Base-by-base conservation (phyloP, 2,797 vertebrate species). In the Ptychobarbus kaznakovi region DNA sequence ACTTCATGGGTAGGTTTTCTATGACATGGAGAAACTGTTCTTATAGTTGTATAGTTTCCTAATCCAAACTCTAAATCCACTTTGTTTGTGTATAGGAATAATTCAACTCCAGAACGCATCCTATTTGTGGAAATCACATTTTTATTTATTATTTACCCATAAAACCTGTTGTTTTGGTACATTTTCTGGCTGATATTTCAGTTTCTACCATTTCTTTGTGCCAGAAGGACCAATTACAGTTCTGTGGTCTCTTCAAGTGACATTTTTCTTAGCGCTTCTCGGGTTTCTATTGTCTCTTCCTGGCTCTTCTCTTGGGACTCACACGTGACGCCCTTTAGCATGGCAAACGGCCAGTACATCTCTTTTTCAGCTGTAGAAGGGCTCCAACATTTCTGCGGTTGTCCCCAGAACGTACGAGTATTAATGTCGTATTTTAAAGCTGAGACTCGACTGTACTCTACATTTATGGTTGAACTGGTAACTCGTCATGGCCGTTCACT, bases 281-380 rank as follows among this genome's bases (percentile, higher is more conserved):
- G 0, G 76, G 53, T 85, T 80, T 73, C 83, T 25, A 79, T 85
- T 85, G 83, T 85, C 76, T 85, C 40, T 42, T 11, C 38, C 42
- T 73, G 53, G 53, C 83, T 46, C 53, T 85, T 40, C 83, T 85
- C 83, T 73, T 38, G 68, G 53, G 83, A 80, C 28, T 56, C 9
- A n/a, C 82, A 72, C 68, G 53, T 61, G 76, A 80, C 10, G 25
- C 49, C 66, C 56, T 85, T 85, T 72, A 80, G 53, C 68, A 65
- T 63, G 83, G 76, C 66, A 85, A 65, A 58, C 9, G 22, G 68
- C 77, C 84, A 85, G 77, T 49, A 22, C 66, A 46, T 85, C 76
- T 85, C 68, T 73, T 63, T 80, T 65, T 79, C 65, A 58, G 58
- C 80, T 80, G 44, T 35, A 35, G 28, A 70, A 70, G 3, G 40